Evolutionary conservation across 2,888 invertebrate genomes (phyloP).

Genomic region (Micoletzkya japonica): DNA sequence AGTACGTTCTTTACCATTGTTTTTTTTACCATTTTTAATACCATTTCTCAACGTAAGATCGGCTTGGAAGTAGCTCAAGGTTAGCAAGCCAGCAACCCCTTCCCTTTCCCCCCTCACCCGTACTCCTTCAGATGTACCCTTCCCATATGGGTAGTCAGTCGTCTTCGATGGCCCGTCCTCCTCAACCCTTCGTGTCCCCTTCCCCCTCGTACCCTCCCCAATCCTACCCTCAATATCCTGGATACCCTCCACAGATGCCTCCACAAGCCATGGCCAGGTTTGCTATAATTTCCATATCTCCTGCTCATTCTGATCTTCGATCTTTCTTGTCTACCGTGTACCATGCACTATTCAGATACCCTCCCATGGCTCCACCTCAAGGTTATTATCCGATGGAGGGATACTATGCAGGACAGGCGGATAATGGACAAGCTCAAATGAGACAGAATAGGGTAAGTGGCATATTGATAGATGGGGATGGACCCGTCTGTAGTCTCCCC

Average conservation of each 20-base stretch:
- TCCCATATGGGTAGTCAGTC: neutral
- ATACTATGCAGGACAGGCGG: neutral
- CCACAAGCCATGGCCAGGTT: neutral
- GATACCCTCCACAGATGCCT: conserved; percentile 16
- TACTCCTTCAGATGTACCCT: neutral
- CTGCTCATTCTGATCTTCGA: neutral
- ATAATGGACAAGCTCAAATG: conserved; percentile 2
- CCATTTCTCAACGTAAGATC: no score
- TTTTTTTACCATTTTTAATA: no score
- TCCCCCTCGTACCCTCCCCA: conserved; percentile 21
- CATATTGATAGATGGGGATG: neutral
- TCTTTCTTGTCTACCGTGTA: neutral
- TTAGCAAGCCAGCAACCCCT: no score
- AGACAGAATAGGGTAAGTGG: neutral
- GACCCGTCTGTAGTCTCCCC: no score
- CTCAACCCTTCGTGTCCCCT: no score
- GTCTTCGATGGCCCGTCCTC: neutral
- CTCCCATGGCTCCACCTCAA: conserved; percentile 2
- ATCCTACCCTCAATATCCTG: conserved; percentile 15
- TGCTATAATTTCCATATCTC: neutral
- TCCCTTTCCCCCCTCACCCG: no score
- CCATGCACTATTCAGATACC: conserved; percentile 6
- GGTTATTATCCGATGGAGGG: conserved; percentile 15
- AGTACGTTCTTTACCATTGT: no score
- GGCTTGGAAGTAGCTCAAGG: no score